Evolutionary conservation across 1,140 invertebrate species (phyloP).

Genomic region (Caenorhabditis inopinata): DNA sequence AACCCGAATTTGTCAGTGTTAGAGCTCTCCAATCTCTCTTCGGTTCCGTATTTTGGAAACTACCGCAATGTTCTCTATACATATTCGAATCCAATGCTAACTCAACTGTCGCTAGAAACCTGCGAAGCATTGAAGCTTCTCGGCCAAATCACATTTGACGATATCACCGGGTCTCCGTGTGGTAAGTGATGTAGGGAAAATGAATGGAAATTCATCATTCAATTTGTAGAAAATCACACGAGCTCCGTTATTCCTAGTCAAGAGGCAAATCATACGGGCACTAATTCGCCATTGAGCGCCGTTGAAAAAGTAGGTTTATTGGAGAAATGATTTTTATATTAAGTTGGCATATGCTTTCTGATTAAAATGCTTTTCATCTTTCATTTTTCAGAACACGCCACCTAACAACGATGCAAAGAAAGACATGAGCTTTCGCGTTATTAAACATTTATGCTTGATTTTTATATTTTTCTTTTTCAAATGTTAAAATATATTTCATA

Average conservation of each 20-base stretch:
- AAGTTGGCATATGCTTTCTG: neutral
- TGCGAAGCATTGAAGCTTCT: neutral
- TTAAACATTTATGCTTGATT: neutral
- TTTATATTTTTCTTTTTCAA: neutral
- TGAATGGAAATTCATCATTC: neutral
- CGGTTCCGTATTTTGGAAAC: slow-evolving; percentile 9
- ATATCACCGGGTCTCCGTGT: neutral
- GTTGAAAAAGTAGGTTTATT: neutral
- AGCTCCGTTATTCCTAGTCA: neutral
- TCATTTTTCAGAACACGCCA: neutral
- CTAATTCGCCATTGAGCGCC: neutral
- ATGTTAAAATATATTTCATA: neutral
- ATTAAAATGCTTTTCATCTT: neutral
- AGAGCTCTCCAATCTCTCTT: neutral
- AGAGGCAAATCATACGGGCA: neutral
- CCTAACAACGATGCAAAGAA: neutral
- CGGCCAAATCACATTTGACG: neutral
- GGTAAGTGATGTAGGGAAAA: neutral
- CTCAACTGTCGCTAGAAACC: neutral
- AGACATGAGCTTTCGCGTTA: neutral
- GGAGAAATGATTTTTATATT: neutral
- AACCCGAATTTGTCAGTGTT: neutral
- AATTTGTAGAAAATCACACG: neutral
- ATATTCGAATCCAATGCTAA: neutral
- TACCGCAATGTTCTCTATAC: slow-evolving; percentile 3